Evolutionary conservation across 1,140 invertebrate species (phyloP), one percentile per base, ranked within the genome.

Genomic region (Proales similis): DNA sequence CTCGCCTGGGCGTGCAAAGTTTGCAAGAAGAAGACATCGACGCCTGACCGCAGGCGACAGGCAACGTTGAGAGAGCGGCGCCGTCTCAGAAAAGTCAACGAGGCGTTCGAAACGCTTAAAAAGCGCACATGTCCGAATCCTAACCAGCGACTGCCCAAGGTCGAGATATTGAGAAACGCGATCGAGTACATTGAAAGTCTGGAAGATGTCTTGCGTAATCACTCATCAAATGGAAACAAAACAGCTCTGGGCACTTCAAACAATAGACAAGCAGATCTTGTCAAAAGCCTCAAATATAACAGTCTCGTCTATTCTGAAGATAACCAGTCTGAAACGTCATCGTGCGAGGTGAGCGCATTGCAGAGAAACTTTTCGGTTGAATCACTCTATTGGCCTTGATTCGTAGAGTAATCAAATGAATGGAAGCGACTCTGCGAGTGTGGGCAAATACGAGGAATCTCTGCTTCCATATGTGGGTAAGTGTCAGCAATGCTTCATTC

Each of bases 161-260:
- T 97, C 48, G 92, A 97, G 77, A 96, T 97, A 66, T 80, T 97
- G 17, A 79, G 91, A 65, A 91, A 90, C 70, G 92, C 92, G 30
- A 97, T 97, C 69, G 92, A 96, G 68, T 96, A 97, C 73, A 97
- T 97, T 66, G 91, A 95, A 72, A 87, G 86, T 68, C 76, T 96
- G 65, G 92, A 96, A 67, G 72, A 76, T 42, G 67, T 80, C 66
- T 67, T 80, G n/a, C 70, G 73, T 45, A 70, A 70, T 0, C 49
- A 45, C 11, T 5, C 45, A 3, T n/a, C n/a, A 9, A 19, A 36
- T 6, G 14, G 1, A 24, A n/a, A n/a, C n/a, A n/a, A n/a, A n/a
- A n/a, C n/a, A n/a, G n/a, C n/a, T n/a, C n/a, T n/a, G n/a, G n/a
- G n/a, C n/a, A n/a, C n/a, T n/a, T n/a, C n/a, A n/a, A n/a, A n/a